Evolutionary conservation across 2,113 vertebrate genomes (phyloP), one percentile per base, ranked within the genome.

Genomic region (Barbus barbus): DNA sequence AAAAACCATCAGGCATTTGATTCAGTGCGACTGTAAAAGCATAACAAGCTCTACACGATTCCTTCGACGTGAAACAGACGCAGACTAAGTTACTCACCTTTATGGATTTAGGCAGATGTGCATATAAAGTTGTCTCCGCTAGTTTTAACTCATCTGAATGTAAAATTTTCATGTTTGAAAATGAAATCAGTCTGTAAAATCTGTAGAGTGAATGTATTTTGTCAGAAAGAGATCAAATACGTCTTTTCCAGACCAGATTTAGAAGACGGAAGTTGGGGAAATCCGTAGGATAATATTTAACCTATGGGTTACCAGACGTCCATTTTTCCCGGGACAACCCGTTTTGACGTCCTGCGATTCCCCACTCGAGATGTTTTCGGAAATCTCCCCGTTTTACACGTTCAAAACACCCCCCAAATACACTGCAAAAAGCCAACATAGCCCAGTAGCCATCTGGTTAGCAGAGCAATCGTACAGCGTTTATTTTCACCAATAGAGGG

Each of bases 91-190:
- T 8, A 73, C 58, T 14, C 90, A 92, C 93, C 91, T 89, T 91
- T 0, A 72, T 81, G 71, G 90, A 90, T 81, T 82, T 90, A 22
- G 92, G 92, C 4, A 91, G 53, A 44, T 89, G 86, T 44, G 84
- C 84, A 0, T 69, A 56, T 65, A 94, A 84, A 75, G 88, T 83
- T 38, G 16, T 33, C 73, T 92, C 92, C n/a, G 90, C 91, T 41
- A 41, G 9, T 11, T 41, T 41, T 41, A 41, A 41, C 38, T 2
- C 38, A 41, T 41, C 38, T 41, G 81, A 87, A 53, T 22, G 83
- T 0, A 94, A 83, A 33, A 87, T n/a, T 46, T 89, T 92, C 91
- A 93, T 94, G 63, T 84, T 87, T 78, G 5, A 41, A 6, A 75
- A 16, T 24, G 16, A 46, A 74, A 16, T 7, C 11, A 26, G 13